Base-by-base conservation (phyloP, 2,888 invertebrate genomes). In the Eretmocerus hayati region DNA sequence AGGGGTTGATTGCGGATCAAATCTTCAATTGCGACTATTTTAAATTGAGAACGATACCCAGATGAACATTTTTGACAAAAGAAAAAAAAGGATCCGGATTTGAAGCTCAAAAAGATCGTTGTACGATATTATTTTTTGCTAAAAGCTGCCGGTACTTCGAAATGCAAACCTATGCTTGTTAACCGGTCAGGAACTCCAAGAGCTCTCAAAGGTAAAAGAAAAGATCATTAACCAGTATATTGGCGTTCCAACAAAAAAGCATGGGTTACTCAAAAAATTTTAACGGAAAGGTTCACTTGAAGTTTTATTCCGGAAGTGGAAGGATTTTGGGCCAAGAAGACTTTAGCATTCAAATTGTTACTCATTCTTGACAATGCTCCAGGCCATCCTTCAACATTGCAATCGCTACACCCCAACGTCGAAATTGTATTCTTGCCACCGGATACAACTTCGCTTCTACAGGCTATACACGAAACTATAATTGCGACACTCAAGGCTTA, bases 141-240 rank as follows among this genome's bases (percentile, higher is more conserved):
- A n/a, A 65, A 63, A 50, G 59, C 56, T 36, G 59, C 59, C 53
- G 64, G 62, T 26, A 58, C 59, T 48, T 53, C 50, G 11, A 57
- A 60, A 48, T 53, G 62, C 46, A 65, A 58, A 55, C 61, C 60
- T 11, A 52, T 65, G 41, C 39, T 65, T 46, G 56, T 66, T 30
- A 58, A 62, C 46, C 54, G 48, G 44, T 52, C 59, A 13, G 31
- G 56, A 38, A 60, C 58, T 32, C 62, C 62, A 21, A 54, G 62
- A 22, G 58, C 62, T 31, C 44, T 64, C 45, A 62, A 63, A 51
- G 46, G 50, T 36, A 50, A 53, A 38, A 53, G 57, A 52, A 55
- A 56, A 44, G 50, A 50, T 38, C 51, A 47, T 31, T 56, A 64
- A 39, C 58, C 58, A 23, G 59, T 64, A 48, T 51, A 59, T 46